Base-by-base conservation (phyloP, 2,888 invertebrate species). In the Serrognathus titanus region DNA sequence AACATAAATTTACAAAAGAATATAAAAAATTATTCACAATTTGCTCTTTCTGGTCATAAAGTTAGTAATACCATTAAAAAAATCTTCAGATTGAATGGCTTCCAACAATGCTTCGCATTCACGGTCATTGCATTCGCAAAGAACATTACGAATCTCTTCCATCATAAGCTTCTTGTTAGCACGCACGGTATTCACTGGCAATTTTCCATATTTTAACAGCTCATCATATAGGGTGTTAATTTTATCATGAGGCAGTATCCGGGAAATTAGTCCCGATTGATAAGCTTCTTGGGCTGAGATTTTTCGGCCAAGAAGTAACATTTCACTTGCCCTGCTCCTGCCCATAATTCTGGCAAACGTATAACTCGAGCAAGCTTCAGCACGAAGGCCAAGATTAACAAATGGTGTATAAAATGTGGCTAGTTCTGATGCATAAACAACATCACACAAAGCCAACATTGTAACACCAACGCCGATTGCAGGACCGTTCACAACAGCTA, bases 401-500 rank as follows among this genome's bases (percentile, higher is more conserved):
- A 98, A 98, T 6, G 97, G 97, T 10, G 94, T 91, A 55, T 85
- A 81, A 76, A 97, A 95, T 59, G 89, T 90, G 1, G 96, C 91
- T 76, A 80, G 86, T 66, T 95, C 90, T 8, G 88, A 84, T 52
- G 94, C 91, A 81, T 92, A 94, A 7, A 95, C 89, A 55, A 92
- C 81, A 80, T 98, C 97, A 79, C 89, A 94, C 1, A 97, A 80
- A 0, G 88, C 89, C 50, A 94, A 79, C 6, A 89, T 86, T 0
- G 97, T 97, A 2, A 88, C 89, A 45, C 89, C 88, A 65, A 98
- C 88, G 35, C 98, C 98, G 66, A 98, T 86, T 10, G 95, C 94
- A 41, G 96, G 97, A 1, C 98, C 98, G 81, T 98, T 97, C 0
- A 97, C 88, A 56, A 97, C 79, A 9, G 89, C 91, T 61, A 97